These are phyloP conservation scores for Proterorhinus semilunaris DNA, from an alignment of 2,113 vertebrate species.

Conservation along the genomic window DNA sequence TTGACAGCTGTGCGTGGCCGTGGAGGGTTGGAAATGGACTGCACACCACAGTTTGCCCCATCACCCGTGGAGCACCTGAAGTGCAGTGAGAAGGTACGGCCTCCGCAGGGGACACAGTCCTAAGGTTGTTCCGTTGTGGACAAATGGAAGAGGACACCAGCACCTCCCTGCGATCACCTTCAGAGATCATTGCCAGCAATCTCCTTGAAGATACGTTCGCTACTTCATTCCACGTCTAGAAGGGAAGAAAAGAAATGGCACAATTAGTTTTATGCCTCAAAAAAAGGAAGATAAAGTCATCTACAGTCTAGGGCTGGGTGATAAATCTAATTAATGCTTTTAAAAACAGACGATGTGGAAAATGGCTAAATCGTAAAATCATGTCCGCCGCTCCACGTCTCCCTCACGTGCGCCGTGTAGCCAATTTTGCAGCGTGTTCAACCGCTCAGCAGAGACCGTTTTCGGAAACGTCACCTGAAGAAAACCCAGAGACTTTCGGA, in stretches of 20 bases:
- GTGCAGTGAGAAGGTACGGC: background rate
- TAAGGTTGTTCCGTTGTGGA: background rate
- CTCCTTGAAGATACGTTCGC: conserved; percentile 20
- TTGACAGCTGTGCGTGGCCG: no score
- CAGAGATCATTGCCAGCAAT: conserved; percentile 10
- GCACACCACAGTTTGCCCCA: background rate
- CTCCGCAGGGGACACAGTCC: background rate
- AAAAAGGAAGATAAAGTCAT: no score
- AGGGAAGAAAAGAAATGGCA: conserved; percentile 11
- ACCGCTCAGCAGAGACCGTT: no score
- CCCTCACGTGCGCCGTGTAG: no score
- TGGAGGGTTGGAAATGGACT: background rate
- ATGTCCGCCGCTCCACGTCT: no score
- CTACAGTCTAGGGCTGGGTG: no score
- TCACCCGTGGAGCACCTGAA: background rate
- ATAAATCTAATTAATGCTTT: no score
- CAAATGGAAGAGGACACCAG: background rate
- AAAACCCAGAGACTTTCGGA: no score
- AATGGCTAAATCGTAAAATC: no score
- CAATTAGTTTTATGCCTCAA: background rate
- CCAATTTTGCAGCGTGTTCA: no score
- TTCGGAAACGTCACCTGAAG: no score
- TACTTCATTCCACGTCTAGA: conserved; percentile 12
- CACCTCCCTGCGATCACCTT: background rate
- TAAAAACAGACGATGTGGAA: no score